A percentile compares a stretch with the other conserved stretches of the same genome.
Evolutionary conservation across 2,113 vertebrate species (phyloP).

Genomic region (Nyctibius bracteatus): DNA sequence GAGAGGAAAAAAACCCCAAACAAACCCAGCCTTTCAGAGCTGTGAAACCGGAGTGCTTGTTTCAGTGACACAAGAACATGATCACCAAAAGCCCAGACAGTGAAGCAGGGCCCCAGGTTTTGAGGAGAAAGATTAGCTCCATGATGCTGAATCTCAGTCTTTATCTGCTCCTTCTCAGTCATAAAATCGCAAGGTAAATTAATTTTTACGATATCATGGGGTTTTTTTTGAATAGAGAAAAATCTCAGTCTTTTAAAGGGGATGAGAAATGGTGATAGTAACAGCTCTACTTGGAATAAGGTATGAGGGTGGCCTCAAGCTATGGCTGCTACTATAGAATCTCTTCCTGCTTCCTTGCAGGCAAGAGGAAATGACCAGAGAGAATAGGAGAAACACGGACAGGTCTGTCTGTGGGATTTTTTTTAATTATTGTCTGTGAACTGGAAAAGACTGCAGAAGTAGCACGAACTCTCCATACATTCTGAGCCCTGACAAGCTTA

Average conservation of each 20-base stretch:
- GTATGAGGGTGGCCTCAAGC: background rate
- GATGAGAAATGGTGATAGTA: background rate
- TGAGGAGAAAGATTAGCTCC: background rate
- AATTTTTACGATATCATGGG: accelerated
- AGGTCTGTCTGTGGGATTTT: background rate
- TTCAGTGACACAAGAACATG: background rate
- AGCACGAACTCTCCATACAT: background rate
- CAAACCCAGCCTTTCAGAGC: background rate
- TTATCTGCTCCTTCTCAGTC: background rate
- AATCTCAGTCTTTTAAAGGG: background rate
- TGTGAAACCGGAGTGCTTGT: background rate
- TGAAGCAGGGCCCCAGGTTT: background rate
- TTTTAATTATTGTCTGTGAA: background rate
- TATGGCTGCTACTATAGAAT: background rate
- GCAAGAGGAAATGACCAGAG: background rate
- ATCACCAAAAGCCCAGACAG: too few species aligned
- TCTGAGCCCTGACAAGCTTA: background rate
- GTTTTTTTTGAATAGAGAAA: background rate
- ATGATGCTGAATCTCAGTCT: background rate
- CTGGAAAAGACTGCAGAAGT: background rate
- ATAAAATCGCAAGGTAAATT: background rate
- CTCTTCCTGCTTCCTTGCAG: background rate
- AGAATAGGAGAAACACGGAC: background rate
- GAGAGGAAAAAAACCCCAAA: background rate
- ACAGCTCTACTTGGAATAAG: background rate